Conservation (phyloP, 2,797 vertebrate species). For the Xiphorhynchus erythropygius region DNA sequence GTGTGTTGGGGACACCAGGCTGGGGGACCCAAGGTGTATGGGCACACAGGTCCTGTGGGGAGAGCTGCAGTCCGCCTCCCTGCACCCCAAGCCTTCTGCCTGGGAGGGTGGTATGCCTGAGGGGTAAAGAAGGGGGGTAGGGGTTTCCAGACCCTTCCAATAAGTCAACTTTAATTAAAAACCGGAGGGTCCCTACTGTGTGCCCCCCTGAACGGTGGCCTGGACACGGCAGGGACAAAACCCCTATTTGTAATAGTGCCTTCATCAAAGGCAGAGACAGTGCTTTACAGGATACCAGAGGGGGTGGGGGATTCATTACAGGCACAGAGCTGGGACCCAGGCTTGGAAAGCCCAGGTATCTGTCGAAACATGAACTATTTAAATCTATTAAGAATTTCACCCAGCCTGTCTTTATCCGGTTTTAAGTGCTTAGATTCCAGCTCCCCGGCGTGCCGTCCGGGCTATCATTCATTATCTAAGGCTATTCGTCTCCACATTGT, state of each 20-base stretch:
- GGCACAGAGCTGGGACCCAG: slow-evolving; percentile 53
- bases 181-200: background rate
- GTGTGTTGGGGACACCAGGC: background rate
- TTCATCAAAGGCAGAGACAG: slow-evolving; percentile 51
- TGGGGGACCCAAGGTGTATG: background rate
- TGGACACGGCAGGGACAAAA: slow-evolving; percentile 33
- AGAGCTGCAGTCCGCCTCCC: background rate
- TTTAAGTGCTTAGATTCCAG: slow-evolving; percentile 71
- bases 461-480: slow-evolving; percentile 70
- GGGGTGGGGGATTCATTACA: slow-evolving; percentile 63
- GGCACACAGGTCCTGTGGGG: background rate
- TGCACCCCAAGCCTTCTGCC: background rate
- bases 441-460: slow-evolving; percentile 40
- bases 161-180: slow-evolving; percentile 70
- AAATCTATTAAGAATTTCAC: slow-evolving; percentile 79
- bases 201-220: background rate
- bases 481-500: slow-evolving; percentile 66
- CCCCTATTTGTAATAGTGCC: slow-evolving; percentile 56
- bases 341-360: slow-evolving; percentile 71
- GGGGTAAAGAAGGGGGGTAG: background rate
- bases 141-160: background rate
- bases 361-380: slow-evolving; percentile 78
- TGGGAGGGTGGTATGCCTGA: background rate
- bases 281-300: slow-evolving; percentile 26
- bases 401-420: slow-evolving; percentile 73